Base-by-base conservation (phyloP, 2,888 invertebrate species). In the Sturmia bella region DNA sequence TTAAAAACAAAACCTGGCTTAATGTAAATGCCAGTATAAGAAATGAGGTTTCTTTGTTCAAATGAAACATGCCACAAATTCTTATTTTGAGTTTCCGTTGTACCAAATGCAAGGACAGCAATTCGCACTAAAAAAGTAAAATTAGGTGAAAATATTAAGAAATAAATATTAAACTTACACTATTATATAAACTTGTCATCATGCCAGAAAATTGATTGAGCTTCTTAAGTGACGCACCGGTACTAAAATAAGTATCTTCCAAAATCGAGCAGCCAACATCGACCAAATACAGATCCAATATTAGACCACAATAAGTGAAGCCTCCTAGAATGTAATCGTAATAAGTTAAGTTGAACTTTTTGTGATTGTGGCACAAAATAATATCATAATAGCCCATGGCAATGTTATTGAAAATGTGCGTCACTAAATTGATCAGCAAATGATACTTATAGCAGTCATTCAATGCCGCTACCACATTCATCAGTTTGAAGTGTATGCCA, bases 361-460 rank as follows among this genome's bases (percentile, higher is more conserved):
- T 2, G 4, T 37, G 45, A 54, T 73, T 52, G 13, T 45, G 19
- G 17, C 37, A 21, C 59, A 78, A 73, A 57, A 73, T 66, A 17
- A 72, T 0, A 27, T 59, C 63, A 45, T 72, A 78, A 57, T 78
- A 78, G 12, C 78, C 78, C 43, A 68, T 52, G 37, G 72, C 64
- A n/a, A 52, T 52, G 54, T 66, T 66, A 12, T 73, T 72, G 15
- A 78, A 73, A 7, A 72, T 9, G 41, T 73, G 59, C 9, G 52
- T 37, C 6, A 52, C 2, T 15, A 78, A 39, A 11, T 54, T 19
- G 1, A 52, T 61, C 12, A 78, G 17, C 45, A 78, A 61, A 54
- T 78, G 72, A 41, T 66, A 68, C 43, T 43, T 73, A 24, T 66
- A 78, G 4, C 57, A 19, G n/a, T 73, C 43, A 17, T 73, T 78